Evolutionary conservation across 1,140 invertebrate species (phyloP).

Genomic region (Scaptomyza graminum): DNA sequence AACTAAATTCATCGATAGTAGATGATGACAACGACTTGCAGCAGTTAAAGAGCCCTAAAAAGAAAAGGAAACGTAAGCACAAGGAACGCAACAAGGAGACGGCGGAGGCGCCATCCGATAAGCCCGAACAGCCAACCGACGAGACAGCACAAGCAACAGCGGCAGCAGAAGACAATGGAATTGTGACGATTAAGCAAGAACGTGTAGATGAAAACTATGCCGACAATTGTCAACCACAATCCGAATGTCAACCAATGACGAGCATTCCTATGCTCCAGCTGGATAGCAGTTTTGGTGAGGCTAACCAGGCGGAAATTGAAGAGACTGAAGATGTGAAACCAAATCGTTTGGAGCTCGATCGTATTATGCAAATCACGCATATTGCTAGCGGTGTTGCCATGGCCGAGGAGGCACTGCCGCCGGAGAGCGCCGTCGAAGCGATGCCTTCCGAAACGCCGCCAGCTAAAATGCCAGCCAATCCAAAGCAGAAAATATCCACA

Average conservation of each 20-base stretch:
- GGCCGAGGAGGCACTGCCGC: slow-evolving; percentile 55
- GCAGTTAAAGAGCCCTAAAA: slow-evolving; percentile 58
- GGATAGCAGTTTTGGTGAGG: slow-evolving; percentile 41
- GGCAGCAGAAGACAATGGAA: background rate
- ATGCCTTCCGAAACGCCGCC: slow-evolving; percentile 11
- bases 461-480: background rate
- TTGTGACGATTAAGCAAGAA: slow-evolving; percentile 64
- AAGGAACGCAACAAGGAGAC: slow-evolving; percentile 56
- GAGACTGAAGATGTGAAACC: slow-evolving; percentile 71
- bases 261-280: slow-evolving; percentile 74
- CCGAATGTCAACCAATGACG: slow-evolving; percentile 59
- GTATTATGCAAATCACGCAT: slow-evolving; percentile 68
- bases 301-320: background rate
- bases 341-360: slow-evolving; percentile 72
- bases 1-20: slow-evolving; percentile 75
- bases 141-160: background rate
- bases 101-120: background rate
- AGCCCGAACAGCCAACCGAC: background rate
- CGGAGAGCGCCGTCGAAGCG: slow-evolving; percentile 51
- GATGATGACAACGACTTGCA: slow-evolving; percentile 60
- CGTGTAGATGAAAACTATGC: slow-evolving; percentile 36
- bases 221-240: background rate
- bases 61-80: slow-evolving; percentile 78
- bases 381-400: slow-evolving; percentile 70
- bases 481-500: background rate